phyloP scores from a whole-genome alignment of 2,113 vertebrate species.

The Poecilia latipinna region DNA sequence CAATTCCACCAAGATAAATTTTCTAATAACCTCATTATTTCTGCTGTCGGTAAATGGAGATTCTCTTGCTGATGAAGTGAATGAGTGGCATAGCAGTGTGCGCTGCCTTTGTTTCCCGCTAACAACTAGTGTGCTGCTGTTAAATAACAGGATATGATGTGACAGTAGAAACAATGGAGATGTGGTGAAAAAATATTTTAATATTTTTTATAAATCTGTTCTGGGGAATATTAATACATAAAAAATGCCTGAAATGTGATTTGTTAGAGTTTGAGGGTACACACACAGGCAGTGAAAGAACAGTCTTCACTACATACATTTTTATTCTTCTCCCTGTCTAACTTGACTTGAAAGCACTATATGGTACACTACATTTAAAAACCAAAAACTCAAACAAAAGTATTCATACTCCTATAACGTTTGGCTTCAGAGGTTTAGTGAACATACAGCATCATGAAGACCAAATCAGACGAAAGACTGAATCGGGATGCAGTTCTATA shows the following conservation, averaged over 20 bases:
- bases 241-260: no score
- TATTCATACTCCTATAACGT: no score
- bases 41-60: not conserved
- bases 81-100: not conserved
- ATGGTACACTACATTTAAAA: not conserved
- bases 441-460: no score
- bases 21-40: not conserved
- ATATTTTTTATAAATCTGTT: not conserved
- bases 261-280: no score
- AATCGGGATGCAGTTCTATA: no score
- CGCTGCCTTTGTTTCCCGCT: not conserved
- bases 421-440: no score
- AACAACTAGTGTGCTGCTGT: not conserved
- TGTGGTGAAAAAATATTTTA: not conserved
- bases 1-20: not conserved
- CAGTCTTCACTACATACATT: no score
- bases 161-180: not conserved
- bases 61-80: not conserved
- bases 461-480: no score
- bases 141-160: not conserved
- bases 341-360: not conserved
- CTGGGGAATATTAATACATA: no score
- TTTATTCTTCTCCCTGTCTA: no score
- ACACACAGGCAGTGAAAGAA: no score
- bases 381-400: no score